A percentile compares a stretch with the other conserved stretches of the same genome.
phyloP scores from a whole-genome alignment of 1,140 invertebrate species.

The Chymomyza costata region DNA sequence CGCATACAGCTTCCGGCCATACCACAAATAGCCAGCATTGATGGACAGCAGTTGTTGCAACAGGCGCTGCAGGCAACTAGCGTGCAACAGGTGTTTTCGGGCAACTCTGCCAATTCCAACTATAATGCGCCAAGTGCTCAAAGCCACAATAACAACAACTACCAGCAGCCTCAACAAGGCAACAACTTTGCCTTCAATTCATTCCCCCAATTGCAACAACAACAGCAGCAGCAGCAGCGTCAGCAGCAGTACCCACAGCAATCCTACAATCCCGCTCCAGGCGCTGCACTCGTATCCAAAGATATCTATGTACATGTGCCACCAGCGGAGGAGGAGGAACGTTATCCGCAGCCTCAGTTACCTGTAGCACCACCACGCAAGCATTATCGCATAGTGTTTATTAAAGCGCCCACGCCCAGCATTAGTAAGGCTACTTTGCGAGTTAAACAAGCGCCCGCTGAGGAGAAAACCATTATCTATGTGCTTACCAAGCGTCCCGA shows the following conservation, averaged over 20 bases:
- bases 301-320: constrained; percentile 73
- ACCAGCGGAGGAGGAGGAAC: constrained; percentile 45
- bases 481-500: constrained; percentile 87
- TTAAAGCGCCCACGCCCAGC: constrained; percentile 85
- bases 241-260: constrained; percentile 2
- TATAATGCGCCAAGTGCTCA: no score
- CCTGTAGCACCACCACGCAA: constrained; percentile 79
- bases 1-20: constrained; percentile 36
- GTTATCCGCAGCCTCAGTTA: constrained; percentile 30
- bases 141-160: background rate
- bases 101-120: constrained; percentile 4
- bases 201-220: constrained; percentile 25
- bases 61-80: constrained; percentile 45
- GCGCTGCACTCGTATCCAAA: constrained; percentile 52
- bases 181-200: constrained; percentile 26
- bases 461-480: constrained; percentile 91
- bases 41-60: constrained; percentile 46
- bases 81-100: constrained; percentile 34
- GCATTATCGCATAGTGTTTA: constrained; percentile 91
- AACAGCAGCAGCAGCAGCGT: constrained; percentile 10
- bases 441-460: constrained; percentile 79
- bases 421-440: constrained; percentile 80
- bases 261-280: constrained; percentile 6
- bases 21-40: constrained; percentile 22
- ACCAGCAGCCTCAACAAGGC: background rate